Evolutionary conservation across 2,797 vertebrate genomes (phyloP).

Genomic region (Furcifer pardalis): DNA sequence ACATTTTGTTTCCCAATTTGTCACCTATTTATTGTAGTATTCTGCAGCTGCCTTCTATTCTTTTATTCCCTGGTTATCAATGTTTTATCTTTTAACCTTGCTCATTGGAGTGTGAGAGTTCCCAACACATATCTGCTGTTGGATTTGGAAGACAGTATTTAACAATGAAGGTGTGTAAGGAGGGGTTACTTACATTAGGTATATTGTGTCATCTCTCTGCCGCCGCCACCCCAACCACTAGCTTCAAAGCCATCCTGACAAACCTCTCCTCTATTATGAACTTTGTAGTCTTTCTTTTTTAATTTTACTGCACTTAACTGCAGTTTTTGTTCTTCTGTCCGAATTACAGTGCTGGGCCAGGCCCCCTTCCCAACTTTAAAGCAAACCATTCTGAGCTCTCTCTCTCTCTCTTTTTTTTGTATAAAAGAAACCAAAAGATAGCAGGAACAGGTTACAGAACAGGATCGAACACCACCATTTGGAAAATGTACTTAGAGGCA

Average conservation of each 20-base stretch:
- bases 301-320: no score
- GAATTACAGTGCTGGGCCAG: conserved; percentile 53
- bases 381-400: conserved; percentile 51
- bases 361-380: conserved; percentile 53
- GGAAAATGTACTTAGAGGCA: conserved; percentile 67
- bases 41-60: conserved; percentile 27
- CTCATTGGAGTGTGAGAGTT: conserved; percentile 56
- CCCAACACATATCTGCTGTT: conserved; percentile 42
- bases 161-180: conserved; percentile 47
- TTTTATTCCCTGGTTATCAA: conserved; percentile 37
- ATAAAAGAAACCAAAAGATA: conserved; percentile 6
- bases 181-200: conserved; percentile 3
- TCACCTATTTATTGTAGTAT: conserved; percentile 31
- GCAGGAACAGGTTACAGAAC: conserved; percentile 50
- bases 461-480: conserved; percentile 54
- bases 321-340: conserved; percentile 22
- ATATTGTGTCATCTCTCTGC: neutral
- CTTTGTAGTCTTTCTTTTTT: conserved; percentile 4
- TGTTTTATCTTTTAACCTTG: conserved; percentile 51
- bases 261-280: conserved; percentile 27
- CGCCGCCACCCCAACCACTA: neutral
- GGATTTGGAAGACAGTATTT: conserved; percentile 64
- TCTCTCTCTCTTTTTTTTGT: no score
- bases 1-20: neutral
- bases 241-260: neutral